Conservation (phyloP, 2,113 vertebrate species). For the Talpa occidentalis region DNA sequence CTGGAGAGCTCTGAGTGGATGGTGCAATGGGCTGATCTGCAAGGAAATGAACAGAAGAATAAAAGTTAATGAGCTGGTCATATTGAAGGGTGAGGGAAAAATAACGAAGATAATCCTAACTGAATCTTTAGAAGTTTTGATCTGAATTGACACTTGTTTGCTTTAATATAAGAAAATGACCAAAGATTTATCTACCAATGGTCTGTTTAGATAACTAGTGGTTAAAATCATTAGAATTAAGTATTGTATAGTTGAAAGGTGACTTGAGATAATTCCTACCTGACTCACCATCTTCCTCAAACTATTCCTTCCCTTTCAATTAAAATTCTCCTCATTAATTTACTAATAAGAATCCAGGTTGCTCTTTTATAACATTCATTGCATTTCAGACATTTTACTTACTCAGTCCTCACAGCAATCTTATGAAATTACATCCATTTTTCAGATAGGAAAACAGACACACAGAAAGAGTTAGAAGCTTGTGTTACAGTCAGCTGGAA, state of each 20-base stretch:
- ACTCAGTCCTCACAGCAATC: not conserved
- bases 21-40: slow-evolving; percentile 72
- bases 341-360: not conserved
- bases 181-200: not conserved
- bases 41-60: slow-evolving; percentile 82
- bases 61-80: not conserved
- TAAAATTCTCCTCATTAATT: not conserved
- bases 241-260: fast-evolving
- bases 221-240: not conserved
- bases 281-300: not conserved
- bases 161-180: not conserved
- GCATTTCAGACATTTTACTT: not conserved
- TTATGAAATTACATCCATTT: not conserved
- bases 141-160: not conserved
- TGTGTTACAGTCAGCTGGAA: not conserved
- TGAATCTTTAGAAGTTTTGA: not conserved
- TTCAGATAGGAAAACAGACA: not conserved
- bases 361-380: not conserved
- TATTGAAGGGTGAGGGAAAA: not conserved
- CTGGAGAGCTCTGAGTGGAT: not conserved
- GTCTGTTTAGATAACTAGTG: not conserved
- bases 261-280: not conserved
- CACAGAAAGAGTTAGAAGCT: not conserved
- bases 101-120: not conserved
- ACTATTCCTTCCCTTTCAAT: not conserved